phyloP scores from a whole-genome alignment of 1,140 invertebrate species.

The Drosophila varians region DNA sequence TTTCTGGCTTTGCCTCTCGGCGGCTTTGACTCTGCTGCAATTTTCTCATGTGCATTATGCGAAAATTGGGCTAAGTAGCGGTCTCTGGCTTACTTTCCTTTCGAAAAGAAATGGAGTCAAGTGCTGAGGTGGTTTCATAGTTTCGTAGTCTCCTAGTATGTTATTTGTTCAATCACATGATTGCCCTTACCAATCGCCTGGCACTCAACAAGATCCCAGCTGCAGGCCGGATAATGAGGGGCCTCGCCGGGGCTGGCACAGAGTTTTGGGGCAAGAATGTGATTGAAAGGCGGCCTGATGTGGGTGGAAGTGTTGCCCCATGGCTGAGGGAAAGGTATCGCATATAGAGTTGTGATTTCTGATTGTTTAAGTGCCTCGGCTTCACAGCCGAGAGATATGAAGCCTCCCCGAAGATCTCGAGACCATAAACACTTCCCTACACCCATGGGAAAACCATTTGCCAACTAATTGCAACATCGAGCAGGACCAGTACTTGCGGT shows the following conservation, averaged over 20 bases:
- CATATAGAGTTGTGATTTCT: neutral
- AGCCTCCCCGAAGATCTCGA: neutral
- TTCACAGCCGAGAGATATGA: neutral
- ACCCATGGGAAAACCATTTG: slow-evolving; percentile 25
- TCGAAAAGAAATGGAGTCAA: slow-evolving; percentile 73
- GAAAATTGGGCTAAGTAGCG: slow-evolving; percentile 81
- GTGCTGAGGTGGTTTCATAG: slow-evolving; percentile 38
- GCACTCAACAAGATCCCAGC: slow-evolving; percentile 45
- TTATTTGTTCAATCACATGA: slow-evolving; percentile 78
- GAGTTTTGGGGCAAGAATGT: slow-evolving; percentile 43
- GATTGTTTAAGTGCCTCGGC: neutral
- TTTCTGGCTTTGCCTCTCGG: slow-evolving; percentile 64
- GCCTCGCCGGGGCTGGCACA: slow-evolving; percentile 12
- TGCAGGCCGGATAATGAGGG: slow-evolving; percentile 38
- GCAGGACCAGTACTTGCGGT: slow-evolving; percentile 6
- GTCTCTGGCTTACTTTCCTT: slow-evolving; percentile 34
- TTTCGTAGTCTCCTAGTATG: slow-evolving; percentile 36
- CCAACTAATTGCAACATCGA: slow-evolving; percentile 36
- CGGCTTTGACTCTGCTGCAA: slow-evolving; percentile 50
- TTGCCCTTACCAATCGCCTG: slow-evolving; percentile 49
- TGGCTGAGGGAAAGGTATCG: slow-evolving; percentile 1
- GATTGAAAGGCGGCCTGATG: slow-evolving; percentile 28
- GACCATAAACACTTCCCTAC: neutral
- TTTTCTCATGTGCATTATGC: slow-evolving; percentile 79
- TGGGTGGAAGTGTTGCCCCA: slow-evolving; percentile 15